Base-by-base conservation (phyloP, 2,113 vertebrate species). In the Perca schrenkii region DNA sequence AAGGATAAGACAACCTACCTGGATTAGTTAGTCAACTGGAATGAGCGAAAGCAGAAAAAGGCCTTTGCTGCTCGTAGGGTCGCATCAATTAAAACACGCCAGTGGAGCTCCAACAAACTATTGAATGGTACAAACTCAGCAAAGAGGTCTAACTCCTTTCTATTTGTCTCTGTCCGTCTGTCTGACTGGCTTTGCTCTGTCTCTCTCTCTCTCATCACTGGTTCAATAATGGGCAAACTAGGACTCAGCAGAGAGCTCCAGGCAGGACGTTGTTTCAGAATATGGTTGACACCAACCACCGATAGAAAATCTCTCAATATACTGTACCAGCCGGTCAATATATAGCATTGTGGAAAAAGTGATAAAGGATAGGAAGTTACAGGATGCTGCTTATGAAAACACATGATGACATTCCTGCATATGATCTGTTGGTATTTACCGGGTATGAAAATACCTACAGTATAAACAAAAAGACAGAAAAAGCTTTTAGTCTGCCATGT, bases 1-100 rank as follows among this genome's bases (percentile, higher is more conserved):
- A 64, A n/a, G 43, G 3, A 57, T 13, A n/a, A 21, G 19, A 43
- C 22, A 11, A 25, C 88, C 11, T 93, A 96, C 95, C 94, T 95
- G 88, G 46, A 79, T 93, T 74, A 88, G 86, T 85, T 82, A 28
- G 66, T 87, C 74, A 66, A 89, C 76, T 83, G 72, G 77, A 79
- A 62, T 63, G 69, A 74, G 72, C 71, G 61, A 74, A 75, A 88
- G 77, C 52, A 87, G 77, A 75, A 61, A 80, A 80, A 61, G 73
- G 74, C 13, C 16, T 79, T 54, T 52, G 67, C 77, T 92, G 88
- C 77, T 91, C 62, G 61, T 60, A 60, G 43, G 82, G 84, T 85
- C 6, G 89, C 89, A 88, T 92, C 88, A 87, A 86, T 61, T 82
- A 81, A 90, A 86, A 80, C 86, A 88, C 87, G 67, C 84, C 86